phyloP scores from a whole-genome alignment of 2,888 invertebrate species.

The Lasioglossum vierecki region DNA sequence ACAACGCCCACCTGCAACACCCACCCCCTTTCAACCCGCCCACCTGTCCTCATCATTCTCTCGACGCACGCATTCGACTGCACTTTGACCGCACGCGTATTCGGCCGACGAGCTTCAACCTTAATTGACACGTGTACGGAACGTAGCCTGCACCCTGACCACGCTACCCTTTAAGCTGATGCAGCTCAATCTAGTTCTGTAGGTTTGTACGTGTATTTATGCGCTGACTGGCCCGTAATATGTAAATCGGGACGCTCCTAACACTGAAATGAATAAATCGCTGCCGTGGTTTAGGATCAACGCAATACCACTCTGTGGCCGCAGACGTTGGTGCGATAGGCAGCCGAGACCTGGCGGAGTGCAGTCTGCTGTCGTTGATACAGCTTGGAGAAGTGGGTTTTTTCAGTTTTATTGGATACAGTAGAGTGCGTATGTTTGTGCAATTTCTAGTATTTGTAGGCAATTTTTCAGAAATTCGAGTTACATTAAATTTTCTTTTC shows the following conservation, averaged over 20 bases:
- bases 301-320: background rate
- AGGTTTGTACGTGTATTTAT: conserved; percentile 14
- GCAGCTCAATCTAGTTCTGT: conserved; percentile 23
- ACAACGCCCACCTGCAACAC: background rate
- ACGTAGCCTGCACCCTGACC: conserved; percentile 12
- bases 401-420: too few species aligned
- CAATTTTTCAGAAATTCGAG: too few species aligned
- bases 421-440: too few species aligned
- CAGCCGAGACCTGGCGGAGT: background rate
- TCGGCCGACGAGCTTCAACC: conserved; percentile 20
- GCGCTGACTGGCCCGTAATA: conserved; percentile 8
- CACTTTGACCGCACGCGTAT: conserved; percentile 38
- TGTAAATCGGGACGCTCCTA: conserved; percentile 1
- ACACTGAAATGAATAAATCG: conserved; percentile 3
- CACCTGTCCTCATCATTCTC: conserved; percentile 23
- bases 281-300: background rate
- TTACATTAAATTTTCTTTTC: too few species aligned
- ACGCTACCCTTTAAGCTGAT: conserved; percentile 18
- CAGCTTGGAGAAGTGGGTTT: background rate
- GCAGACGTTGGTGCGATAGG: background rate
- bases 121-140: conserved; percentile 45
- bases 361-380: background rate
- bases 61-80: conserved; percentile 26
- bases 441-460: background rate
- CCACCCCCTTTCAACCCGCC: background rate